phyloP scores from a whole-genome alignment of 2,797 vertebrate genomes.

The Darevskia mixta region DNA sequence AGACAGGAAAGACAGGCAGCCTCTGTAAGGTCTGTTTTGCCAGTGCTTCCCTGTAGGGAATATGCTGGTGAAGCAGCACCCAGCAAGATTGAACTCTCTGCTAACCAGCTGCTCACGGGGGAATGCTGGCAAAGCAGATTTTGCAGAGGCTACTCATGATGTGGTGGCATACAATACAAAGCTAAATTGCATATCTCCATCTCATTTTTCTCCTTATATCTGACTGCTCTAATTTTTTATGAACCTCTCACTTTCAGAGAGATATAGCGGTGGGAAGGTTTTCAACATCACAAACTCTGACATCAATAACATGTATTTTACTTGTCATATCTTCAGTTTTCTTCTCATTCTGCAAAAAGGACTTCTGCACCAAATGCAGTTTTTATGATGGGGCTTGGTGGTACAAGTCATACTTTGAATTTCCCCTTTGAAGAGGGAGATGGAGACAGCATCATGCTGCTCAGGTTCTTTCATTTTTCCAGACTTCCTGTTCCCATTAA shows the following conservation, averaged over 20 bases:
- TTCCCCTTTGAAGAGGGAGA: constrained; percentile 6
- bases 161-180: background rate
- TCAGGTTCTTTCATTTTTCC: background rate
- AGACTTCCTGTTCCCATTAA: background rate
- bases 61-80: too few relatives aligned
- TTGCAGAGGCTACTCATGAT: too few relatives aligned
- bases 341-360: constrained; percentile 2
- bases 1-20: too few relatives aligned
- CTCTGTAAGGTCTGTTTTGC: too few relatives aligned
- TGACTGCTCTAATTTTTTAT: background rate
- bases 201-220: background rate
- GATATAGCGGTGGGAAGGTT: background rate
- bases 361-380: background rate
- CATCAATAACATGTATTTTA: background rate
- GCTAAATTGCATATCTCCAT: background rate
- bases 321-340: background rate
- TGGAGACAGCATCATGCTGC: background rate
- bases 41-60: too few relatives aligned
- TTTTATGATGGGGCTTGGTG: background rate
- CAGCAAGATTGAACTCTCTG: too few relatives aligned
- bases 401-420: background rate
- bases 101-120: too few relatives aligned
- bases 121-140: too few relatives aligned
- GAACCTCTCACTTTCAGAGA: background rate
- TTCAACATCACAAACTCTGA: background rate